Evolutionary conservation across 2,888 invertebrate species (phyloP), one percentile per base, ranked within the genome.

Genomic region (Gari tellinella): DNA sequence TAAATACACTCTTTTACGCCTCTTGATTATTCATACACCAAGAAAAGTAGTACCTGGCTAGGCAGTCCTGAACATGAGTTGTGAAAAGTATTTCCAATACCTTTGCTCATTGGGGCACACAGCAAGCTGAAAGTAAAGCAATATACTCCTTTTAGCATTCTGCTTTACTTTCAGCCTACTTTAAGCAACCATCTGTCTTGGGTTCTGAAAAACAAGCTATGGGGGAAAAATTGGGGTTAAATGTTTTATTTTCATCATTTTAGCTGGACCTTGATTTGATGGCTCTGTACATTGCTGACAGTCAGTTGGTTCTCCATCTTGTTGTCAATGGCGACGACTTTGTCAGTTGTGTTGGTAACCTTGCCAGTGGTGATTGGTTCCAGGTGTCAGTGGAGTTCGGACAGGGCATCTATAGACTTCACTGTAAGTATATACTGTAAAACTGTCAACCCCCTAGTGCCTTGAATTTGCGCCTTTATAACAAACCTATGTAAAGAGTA

Each of bases 331-430:
- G 78, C 21, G 85, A 84, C 56, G 70, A 81, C 15, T 70, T 84
- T 19, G 72, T 78, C 25, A 75, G 65, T 52, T 72, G 80, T 15
- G 83, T 85, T 12, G 66, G 77, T 46, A 80, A 85, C 63, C 68
- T 88, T n/a, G 61, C 70, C 45, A 70, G 75, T 69, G 87, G 86
- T 2, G 83, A 86, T 40, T 90, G 90, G 90, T 82, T 84, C 63
- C 73, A 69, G n/a, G 79, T 88, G 8, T 58, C 70, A 21, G 40
- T 85, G 7, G 65, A 69, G 37, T 64, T 88, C 46, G 68, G 72
- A 8, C 75, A 65, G 8, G 84, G 84, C 14, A 72, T 78, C 10
- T 84, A 86, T 63, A 77, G 70, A 37, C 21, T 87, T 8, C 69
- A 82, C 65, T 80, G 87, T 89, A 68, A 67, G 69, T 64, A 53